Evolutionary conservation across 2,888 invertebrate genomes (phyloP), one percentile per base, ranked within the genome.

Genomic region (Rhogogaster chlorosoma): DNA sequence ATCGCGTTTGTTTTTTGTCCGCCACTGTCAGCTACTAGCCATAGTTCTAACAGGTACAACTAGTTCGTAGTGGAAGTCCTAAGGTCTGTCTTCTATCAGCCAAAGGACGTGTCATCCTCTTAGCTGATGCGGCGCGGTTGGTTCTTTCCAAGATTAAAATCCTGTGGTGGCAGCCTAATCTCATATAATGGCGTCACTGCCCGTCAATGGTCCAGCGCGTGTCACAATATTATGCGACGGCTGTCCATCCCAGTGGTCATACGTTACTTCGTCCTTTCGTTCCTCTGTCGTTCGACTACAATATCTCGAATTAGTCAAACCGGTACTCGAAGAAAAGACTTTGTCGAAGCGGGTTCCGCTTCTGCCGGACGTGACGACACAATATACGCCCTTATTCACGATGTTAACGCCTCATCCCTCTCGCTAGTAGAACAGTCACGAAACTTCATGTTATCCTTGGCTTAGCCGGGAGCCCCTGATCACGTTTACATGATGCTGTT

Each of bases 161-260:
- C 83, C 84, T 78, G 57, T 82, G 82, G 84, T 82, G 82, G 84
- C 82, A 82, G 84, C 53, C 70, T 85, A 85, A 85, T 85, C 84
- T 85, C 57, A 36, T 85, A 85, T 85, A 85, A 85, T 85, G 84
- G 84, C 84, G 84, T 85, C 84, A 85, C 42, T 78, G 71, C 71
- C 80, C 80, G 84, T 85, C 82, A 84, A 84, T 84, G 84, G 84
- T 75, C 38, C 64, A 18, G 29, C 57, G 18, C 80, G 84, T 85
- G 84, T 85, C 84, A 85, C 82, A 85, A 85, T 85, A 85, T 85
- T 85, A 71, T 85, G 71, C 70, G 67, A 85, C 84, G 53, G 82
- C 82, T 85, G 84, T 85, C 82, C 84, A 36, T 38, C 42, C 12
- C 18, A 26, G 1, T 22, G 26, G 22, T 2, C 61, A 61, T 18